These are phyloP conservation scores for Leptarthrus brevirostris DNA, from an alignment of 2,888 invertebrate species.

Conservation along the genomic window DNA sequence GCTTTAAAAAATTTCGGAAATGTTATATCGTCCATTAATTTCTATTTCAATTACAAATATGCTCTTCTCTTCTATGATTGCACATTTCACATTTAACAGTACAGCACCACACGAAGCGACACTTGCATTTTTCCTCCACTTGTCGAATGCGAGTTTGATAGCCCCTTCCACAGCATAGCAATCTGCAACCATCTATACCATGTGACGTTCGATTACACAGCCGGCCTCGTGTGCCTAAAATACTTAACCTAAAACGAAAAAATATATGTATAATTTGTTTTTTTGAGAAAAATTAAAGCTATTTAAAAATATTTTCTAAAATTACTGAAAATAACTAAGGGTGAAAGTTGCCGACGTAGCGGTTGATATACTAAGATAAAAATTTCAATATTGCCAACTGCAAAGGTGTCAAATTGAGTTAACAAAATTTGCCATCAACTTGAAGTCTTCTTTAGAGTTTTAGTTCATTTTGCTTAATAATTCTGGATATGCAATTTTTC, in stretches of 20 bases:
- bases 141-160: constrained; percentile 85
- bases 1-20: constrained; percentile 38
- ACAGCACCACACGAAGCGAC: constrained; percentile 93
- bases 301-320: too few relatives aligned
- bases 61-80: constrained; percentile 81
- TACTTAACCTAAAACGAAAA: constrained; percentile 73
- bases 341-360: too few relatives aligned
- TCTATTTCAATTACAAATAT: constrained; percentile 81
- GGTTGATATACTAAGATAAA: too few relatives aligned
- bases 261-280: too few relatives aligned
- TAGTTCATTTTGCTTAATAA: too few relatives aligned
- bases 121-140: constrained; percentile 88
- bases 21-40: not conserved
- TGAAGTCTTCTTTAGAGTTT: too few relatives aligned
- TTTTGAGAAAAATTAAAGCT: too few relatives aligned
- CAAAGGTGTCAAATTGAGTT: too few relatives aligned
- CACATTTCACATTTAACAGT: constrained; percentile 87
- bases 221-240: constrained; percentile 84
- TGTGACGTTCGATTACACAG: constrained; percentile 86
- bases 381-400: too few relatives aligned
- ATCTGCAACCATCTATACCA: constrained; percentile 86
- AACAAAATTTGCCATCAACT: too few relatives aligned
- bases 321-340: too few relatives aligned
- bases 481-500: too few relatives aligned
- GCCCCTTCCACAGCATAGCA: constrained; percentile 90